A percentile compares a stretch with the other conserved stretches of the same genome.
Conservation (phyloP, 2,113 vertebrate species). For the Amphiprion ocellaris region DNA sequence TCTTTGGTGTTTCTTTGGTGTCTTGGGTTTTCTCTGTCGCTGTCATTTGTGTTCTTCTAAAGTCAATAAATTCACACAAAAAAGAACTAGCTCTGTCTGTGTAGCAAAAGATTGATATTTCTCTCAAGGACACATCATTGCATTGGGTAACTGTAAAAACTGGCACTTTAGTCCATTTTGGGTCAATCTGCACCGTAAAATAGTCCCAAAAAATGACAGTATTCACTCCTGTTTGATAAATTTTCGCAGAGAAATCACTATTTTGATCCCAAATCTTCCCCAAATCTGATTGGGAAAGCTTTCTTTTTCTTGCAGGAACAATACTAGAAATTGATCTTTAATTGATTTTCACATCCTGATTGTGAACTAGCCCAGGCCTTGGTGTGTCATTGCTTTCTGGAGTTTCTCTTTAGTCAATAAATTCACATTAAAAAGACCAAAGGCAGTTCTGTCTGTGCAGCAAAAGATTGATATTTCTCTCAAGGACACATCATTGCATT, state of each 20-base stretch:
- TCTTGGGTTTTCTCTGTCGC: background rate
- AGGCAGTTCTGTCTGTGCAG: background rate
- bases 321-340: background rate
- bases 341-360: slow-evolving; percentile 47
- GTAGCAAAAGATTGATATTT: background rate
- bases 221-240: background rate
- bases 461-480: background rate
- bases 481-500: background rate
- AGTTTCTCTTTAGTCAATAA: background rate
- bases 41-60: background rate
- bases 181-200: background rate
- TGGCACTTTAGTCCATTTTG: background rate
- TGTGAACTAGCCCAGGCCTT: slow-evolving; percentile 11
- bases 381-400: background rate
- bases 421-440: background rate
- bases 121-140: background rate
- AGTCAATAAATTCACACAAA: no score
- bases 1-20: background rate
- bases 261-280: no score
- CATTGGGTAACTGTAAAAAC: background rate
- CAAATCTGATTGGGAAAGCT: no score
- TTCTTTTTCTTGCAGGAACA: no score
- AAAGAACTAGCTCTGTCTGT: background rate
- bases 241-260: background rate
- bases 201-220: background rate